Percentiles rank a stretch among this genome's conserved stretches.
Conservation (phyloP, 2,113 vertebrate genomes). For the Numenius arquata region DNA sequence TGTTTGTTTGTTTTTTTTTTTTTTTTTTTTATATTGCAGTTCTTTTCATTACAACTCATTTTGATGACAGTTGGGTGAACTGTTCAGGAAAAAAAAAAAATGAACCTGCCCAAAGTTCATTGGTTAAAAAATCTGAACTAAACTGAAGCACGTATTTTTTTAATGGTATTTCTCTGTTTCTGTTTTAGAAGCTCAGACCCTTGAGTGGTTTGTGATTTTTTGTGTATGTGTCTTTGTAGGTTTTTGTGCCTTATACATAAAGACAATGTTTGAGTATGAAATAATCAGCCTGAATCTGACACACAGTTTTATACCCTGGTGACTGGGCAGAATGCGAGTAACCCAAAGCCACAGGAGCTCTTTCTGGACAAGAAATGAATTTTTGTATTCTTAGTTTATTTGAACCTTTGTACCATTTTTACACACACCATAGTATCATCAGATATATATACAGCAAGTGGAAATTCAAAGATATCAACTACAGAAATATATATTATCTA, state of each 20-base stretch:
- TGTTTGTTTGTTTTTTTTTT: not conserved
- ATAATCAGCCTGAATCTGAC: not conserved
- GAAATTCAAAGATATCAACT: not conserved
- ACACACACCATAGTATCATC: not conserved
- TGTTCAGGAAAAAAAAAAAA: not conserved
- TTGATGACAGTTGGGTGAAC: constrained; percentile 11
- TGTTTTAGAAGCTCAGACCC: constrained; percentile 10
- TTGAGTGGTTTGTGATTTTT: not conserved
- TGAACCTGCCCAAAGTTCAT: not conserved
- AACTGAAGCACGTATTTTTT: not conserved
- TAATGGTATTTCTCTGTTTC: not conserved
- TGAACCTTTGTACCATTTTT: not conserved
- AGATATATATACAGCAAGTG: not conserved
- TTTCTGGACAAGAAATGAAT: not conserved
- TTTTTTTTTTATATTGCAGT: not conserved
- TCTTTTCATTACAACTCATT: constrained; percentile 44
- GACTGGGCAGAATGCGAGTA: not conserved
- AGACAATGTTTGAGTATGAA: not conserved
- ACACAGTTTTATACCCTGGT: not conserved
- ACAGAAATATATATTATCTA: not conserved
- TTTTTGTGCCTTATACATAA: not conserved
- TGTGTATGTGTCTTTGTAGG: not conserved
- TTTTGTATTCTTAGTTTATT: not conserved
- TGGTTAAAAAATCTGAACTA: constrained; percentile 15
- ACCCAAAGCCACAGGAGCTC: not conserved